Evolutionary conservation across 2,797 vertebrate genomes (phyloP), one percentile per base, ranked within the genome.

Genomic region (Xenops minutus): DNA sequence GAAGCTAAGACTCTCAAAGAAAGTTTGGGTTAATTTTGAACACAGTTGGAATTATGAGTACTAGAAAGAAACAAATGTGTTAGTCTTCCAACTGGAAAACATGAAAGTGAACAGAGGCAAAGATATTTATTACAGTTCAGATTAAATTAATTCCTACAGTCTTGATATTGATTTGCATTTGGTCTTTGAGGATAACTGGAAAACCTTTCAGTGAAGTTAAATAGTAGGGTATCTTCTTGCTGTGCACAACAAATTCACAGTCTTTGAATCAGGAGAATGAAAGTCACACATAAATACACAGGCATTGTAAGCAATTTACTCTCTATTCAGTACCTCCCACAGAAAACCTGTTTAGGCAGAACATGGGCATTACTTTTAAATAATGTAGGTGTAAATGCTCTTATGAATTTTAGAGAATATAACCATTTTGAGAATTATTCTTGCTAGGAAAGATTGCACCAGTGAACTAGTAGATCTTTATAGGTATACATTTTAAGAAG

Each of bases 401-500:
- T 26, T 8, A 32, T 5, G 23, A 88, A 15, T 43, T 90, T 76
- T 78, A 72, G 72, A 86, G 17, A 24, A 32, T 62, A 72, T 30
- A 80, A 74, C 54, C 1, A 54, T 85, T 92, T 30, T 85, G 86
- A 83, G 54, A 89, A 62, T 52, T 89, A 63, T 49, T 63, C 56
- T 67, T 87, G 30, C 68, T 74, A 43, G 74, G 41, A 74, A 94
- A 77, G 34, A 61, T 44, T 82, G n/a, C 32, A 87, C 18, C 12
- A 44, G n/a, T 69, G 34, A 63, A 46, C 74, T 63, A 59, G 21
- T 56, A 91, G 37, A 27, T 49, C 67, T 76, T 73, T 82, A 29
- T 63, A 85, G 71, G 49, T 67, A 95, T 96, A 91, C 20, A 74
- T 76, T 86, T 82, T 79, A 79, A 82, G 74, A 85, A 86, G 27